Evolutionary conservation across 2,797 vertebrate species (phyloP), one percentile per base, ranked within the genome.

Genomic region (Coreius guichenoti): DNA sequence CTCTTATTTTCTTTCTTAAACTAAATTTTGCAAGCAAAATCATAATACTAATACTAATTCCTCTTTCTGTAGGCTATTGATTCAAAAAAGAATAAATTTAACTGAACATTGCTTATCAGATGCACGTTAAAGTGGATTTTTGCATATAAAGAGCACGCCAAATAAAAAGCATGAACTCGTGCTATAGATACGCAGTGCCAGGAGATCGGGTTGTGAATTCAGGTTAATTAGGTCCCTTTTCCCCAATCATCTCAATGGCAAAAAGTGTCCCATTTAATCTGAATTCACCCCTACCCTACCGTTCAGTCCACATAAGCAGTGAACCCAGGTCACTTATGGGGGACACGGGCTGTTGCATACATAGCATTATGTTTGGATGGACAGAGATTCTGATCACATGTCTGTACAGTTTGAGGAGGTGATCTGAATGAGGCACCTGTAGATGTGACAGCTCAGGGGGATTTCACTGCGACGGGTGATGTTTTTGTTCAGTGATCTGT

Each of bases 401-500:
- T 54, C 76, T 63, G 39, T 17, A 29, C 4, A 26, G 16, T 65
- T 43, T 29, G 36, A 77, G 54, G 36, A 77, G 54, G 2, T 14
- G 75, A 5, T 61, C 0, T 61, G 33, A 78, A 26, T 7, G 2
- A 61, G n/a, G 16, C 77, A 29, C n/a, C 11, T 75, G 47, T 75
- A 31, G 13, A 31, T 33, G 47, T 31, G 9, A 13, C n/a, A 2
- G 36, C 56, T 79, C 54, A 7, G 56, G 43, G 51, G n/a, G 74
- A 77, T 54, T n/a, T 51, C 72, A 69, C 19, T 6, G 67, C 21
- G 33, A 68, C 11, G 31, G 63, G 33, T 58, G 74, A n/a, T 14
- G 58, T 65, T 58, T 65, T 61, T 80, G 13, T 31, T 80, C 75
- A 26, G 23, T 29, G 56, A 78, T 78, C 56, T 78, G 76, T 26